phyloP scores from a whole-genome alignment of 2,797 vertebrate genomes.

The Melanotaenia boesemani region DNA sequence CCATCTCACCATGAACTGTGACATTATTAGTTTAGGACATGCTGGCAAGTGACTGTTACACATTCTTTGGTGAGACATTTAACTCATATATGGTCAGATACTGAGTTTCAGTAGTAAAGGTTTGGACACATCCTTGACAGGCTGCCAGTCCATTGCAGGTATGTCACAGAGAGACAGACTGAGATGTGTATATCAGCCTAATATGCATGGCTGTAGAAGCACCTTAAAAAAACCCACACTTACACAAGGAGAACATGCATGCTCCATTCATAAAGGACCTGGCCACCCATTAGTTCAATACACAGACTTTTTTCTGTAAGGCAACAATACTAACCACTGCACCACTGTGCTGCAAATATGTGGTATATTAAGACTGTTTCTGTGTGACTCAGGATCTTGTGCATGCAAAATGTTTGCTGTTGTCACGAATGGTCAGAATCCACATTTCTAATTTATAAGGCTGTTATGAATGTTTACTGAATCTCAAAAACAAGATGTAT shows the following conservation, averaged over 20 bases:
- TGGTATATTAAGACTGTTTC: slow-evolving; percentile 4
- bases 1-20: too few species aligned
- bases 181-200: neutral
- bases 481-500: neutral
- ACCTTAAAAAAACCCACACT: neutral
- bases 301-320: too few species aligned
- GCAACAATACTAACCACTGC: neutral
- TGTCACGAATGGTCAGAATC: neutral
- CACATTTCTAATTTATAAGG: neutral
- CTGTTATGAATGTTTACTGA: slow-evolving; percentile 2
- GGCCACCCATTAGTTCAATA: too few species aligned
- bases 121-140: neutral
- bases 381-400: slow-evolving; percentile 1
- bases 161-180: neutral
- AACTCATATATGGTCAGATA: neutral
- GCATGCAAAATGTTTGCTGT: neutral
- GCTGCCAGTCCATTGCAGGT: neutral
- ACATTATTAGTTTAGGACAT: too few species aligned
- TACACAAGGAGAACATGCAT: neutral
- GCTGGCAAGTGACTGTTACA: neutral
- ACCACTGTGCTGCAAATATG: neutral
- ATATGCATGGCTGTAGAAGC: neutral
- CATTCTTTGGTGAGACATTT: neutral
- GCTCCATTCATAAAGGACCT: neutral
- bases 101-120: neutral